Base-by-base conservation (phyloP, 1,140 invertebrate species). In the Drosophila oshimai region DNA sequence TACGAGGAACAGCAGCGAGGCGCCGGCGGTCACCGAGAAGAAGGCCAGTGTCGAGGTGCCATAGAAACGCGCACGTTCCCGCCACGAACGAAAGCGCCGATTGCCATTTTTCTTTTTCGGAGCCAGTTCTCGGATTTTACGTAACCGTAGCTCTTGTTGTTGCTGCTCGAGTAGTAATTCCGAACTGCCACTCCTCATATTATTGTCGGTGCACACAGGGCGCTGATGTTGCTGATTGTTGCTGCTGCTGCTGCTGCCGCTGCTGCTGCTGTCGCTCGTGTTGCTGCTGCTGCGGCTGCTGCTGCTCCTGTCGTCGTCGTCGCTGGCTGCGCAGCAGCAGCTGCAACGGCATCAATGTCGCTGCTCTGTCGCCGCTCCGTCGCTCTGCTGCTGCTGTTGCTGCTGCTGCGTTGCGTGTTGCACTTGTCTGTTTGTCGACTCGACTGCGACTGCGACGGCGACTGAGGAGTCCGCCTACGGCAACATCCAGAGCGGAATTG, bases 141-240 rank as follows among this genome's bases (percentile, higher is more conserved):
- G 93, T 92, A 94, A 94, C 87, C 94, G 92, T 90, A 94, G 91
- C 91, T 95, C 94, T 91, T 94, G 93, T 92, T 94, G 93, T 89
- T 93, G 93, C 86, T 93, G 92, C 91, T 95, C 95, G 91, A 96
- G 94, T 93, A 96, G 93, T 91, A 96, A 94, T 93, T 96, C 95
- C 80, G 95, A 96, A 92, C 95, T 96, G 92, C 95, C 95, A 92
- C 95, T 95, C 91, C 94, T 93, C 95, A 96, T 96, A 96, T 96
- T 91, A 90, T 91, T 90, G 89, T 90, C 84, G 74, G 72, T 90
- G 89, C 89, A 90, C 89, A 89, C 89, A 89, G 89, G 89, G 80
- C 89, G 83, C 73, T 87, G 83, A 74, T 87, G 81, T 81, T 87
- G 69, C 77, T 87, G 70, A 65, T 81, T 64, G 67, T 69, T 81